Conservation (phyloP, 2,113 vertebrate genomes). For the Hemicordylus capensis region DNA sequence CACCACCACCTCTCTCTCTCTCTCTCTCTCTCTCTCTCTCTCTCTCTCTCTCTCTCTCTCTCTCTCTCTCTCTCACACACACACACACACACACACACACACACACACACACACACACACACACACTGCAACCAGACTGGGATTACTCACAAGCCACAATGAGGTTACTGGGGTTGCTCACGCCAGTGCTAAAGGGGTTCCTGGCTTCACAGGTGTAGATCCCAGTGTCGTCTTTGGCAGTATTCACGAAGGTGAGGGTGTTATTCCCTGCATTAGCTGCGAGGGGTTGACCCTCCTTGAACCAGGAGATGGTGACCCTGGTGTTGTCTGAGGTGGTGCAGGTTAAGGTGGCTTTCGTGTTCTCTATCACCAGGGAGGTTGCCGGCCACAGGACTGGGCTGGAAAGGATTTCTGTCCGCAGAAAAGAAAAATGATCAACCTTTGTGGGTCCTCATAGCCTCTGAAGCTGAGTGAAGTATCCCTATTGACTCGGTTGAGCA, state of each 20-base stretch:
- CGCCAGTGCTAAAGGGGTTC: background rate
- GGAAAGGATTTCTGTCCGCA: background rate
- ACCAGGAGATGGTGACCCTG: background rate
- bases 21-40: no score
- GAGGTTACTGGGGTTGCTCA: background rate
- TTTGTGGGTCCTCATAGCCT: background rate
- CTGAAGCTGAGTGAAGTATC: background rate
- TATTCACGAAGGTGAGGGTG: background rate
- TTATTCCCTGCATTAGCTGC: background rate
- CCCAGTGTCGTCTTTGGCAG: background rate
- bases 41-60: no score
- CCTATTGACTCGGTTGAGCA: background rate
- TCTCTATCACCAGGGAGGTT: background rate
- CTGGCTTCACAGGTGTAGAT: background rate
- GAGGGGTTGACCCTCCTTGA: background rate
- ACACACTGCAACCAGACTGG: background rate
- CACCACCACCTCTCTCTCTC: no score
- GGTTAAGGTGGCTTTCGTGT: background rate
- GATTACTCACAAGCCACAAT: background rate
- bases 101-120: no score
- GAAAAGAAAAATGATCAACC: no score
- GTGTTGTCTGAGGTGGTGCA: background rate
- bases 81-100: no score
- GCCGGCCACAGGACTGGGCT: background rate
- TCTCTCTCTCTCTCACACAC: no score